Evolutionary conservation across 2,113 vertebrate species (phyloP).

Genomic region (Tamias sibiricus): DNA sequence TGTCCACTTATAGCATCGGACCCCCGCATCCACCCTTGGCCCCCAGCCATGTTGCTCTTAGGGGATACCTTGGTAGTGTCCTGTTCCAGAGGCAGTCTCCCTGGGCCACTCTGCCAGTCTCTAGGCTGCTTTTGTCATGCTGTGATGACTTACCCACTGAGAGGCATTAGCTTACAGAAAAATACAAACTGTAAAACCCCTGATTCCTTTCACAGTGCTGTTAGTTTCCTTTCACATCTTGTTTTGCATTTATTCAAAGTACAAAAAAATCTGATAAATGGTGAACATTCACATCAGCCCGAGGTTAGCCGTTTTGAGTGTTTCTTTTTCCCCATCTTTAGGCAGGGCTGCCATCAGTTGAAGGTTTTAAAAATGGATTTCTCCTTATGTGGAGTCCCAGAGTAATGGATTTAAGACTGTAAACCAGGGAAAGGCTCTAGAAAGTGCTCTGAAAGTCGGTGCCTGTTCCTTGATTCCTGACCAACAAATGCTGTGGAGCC

Average conservation of each 20-base stretch:
- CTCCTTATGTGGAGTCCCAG: not conserved
- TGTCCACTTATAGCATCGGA: too few species aligned
- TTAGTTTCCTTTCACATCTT: not conserved
- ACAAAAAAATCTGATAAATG: too few species aligned
- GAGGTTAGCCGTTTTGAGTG: not conserved
- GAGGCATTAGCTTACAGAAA: not conserved
- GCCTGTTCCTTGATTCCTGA: fast-evolving
- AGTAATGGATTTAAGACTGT: not conserved
- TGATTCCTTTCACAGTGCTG: not conserved
- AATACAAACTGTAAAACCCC: not conserved
- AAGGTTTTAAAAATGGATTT: not conserved
- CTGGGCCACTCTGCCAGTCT: not conserved
- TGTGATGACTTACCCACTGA: not conserved
- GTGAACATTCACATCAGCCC: too few species aligned
- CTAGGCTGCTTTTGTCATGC: not conserved
- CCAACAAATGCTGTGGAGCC: fast-evolving
- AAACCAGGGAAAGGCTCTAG: not conserved
- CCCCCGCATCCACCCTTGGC: too few species aligned
- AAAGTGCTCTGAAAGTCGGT: not conserved
- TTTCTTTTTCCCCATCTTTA: not conserved
- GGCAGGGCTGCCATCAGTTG: not conserved
- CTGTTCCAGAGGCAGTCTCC: not conserved
- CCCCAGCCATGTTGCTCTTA: too few species aligned
- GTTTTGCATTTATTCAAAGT: not conserved
- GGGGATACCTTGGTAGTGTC: too few species aligned